Base-by-base conservation (phyloP, 2,797 vertebrate species). In the Luscinia megarhynchos region DNA sequence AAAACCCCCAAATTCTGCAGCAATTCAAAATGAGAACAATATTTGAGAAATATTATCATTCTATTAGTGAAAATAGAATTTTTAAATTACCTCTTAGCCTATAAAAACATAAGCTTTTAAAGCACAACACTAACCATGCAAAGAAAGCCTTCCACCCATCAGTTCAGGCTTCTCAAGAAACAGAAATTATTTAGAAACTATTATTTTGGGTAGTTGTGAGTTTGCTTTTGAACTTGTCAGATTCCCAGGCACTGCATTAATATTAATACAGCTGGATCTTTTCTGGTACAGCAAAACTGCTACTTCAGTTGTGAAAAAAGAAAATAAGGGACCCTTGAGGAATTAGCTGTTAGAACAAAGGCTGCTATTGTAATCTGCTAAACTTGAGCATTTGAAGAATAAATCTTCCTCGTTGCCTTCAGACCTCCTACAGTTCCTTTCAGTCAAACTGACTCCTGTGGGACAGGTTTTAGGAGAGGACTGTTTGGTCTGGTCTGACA, bases 291-390 rank as follows among this genome's bases (percentile, higher is more conserved):
- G 79, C 41, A 87, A 87, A 84, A 32, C 29, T 76, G 23, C 57
- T 86, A 50, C 45, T 94, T 92, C 70, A 58, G 41, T 77, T 90
- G n/a, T 38, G 30, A 92, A 75, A 94, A 94, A 76, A 62, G 24
- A 92, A 81, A 86, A 51, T 13, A 61, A 68, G 27, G 12, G 18
- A 38, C n/a, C 6, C 50, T 41, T 82, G 50, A 91, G 62, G 69
- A 97, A 95, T 85, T 22, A 63, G 68, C 36, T 84, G 36, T 59
- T 69, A 80, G 36, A 55, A 40, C 67, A 27, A 51, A 92, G 76
- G 38, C 32, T 59, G 11, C 54, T 38, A 40, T 73, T 76, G 59
- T 69, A 17, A 6, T 55, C 68, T 95, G 67, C 75, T 85, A 50
- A 92, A 95, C 38, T 72, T 80, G 23, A 69, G 40, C 67, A 41